Evolutionary conservation across 2,113 vertebrate genomes (phyloP), one percentile per base, ranked within the genome.

Genomic region (Spea bombifrons): DNA sequence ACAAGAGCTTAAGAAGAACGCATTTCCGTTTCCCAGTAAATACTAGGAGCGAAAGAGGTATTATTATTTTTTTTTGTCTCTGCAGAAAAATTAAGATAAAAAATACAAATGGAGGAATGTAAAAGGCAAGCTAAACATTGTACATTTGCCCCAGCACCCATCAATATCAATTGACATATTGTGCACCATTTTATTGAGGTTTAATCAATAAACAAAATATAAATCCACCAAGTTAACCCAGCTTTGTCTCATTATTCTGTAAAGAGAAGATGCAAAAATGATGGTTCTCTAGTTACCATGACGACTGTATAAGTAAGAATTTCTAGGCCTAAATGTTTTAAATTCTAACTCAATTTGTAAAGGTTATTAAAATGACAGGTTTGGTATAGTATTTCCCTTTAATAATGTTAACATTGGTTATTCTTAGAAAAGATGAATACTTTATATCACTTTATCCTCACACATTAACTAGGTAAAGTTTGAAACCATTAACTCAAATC

Each of bases 351-450:
- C 12, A 8, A 52, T 76, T 57, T 67, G 65, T 68, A 76, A 76
- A 76, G 63, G 74, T 75, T 66, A 66, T 66, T 75, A 75, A 73
- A 67, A 66, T 66, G 49, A 66, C 63, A 75, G 63, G 73, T 66
- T 66, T 17, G 73, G 53, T 44, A 66, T 50, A 66, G n/a, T n/a
- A 53, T 13, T 68, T 46, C 68, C 43, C 47, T 77, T 53, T 76
- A 3, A 47, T 61, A 49, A 43, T 63, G 45, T 70, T 16, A 49
- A 59, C 10, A 61, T 10, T 44, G 16, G 4, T 46, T 48, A 63
- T 77, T 17, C 48, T 61, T 61, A 45, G 7, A 17, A 43, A 9
- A 65, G 75, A 76, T 76, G 67, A 57, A 68, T 47, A 15, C 5
- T n/a, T 13, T 16, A 57, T 7, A 76, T 30, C 13, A 52, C 15